Conservation (phyloP, 2,113 vertebrate species). For the Dissostichus mawsoni region DNA sequence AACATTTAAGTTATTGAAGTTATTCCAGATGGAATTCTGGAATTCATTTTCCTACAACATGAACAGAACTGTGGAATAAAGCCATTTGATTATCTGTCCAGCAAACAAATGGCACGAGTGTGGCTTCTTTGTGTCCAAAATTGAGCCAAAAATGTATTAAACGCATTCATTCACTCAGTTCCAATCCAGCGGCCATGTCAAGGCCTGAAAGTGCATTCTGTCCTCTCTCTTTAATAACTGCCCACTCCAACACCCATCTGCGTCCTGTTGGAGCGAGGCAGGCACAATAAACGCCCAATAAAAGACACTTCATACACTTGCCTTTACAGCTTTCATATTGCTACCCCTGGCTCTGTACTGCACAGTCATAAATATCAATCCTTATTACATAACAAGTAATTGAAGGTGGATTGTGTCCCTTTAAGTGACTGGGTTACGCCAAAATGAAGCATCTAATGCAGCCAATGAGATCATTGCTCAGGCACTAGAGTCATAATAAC, state of each 20-base stretch:
- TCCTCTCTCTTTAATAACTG: constrained; percentile 32
- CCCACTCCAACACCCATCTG: constrained; percentile 54
- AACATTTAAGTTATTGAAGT: neutral
- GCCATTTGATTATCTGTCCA: neutral
- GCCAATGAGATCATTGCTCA: constrained; percentile 13
- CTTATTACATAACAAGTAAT: constrained; percentile 42
- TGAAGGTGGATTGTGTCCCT: constrained; percentile 35
- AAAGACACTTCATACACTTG: constrained; percentile 34
- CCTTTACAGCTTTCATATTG: constrained; percentile 40
- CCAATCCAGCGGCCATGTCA: constrained; percentile 53
- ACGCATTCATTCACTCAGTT: constrained; percentile 42
- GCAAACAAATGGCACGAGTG: neutral
- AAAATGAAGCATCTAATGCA: constrained; percentile 28
- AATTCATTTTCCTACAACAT: neutral
- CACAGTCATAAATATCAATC: constrained; percentile 46
- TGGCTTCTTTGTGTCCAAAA: neutral
- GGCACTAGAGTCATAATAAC: constrained; percentile 14
- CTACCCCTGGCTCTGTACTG: constrained; percentile 1
- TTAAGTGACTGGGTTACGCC: constrained; percentile 38
- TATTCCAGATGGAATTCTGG: constrained; percentile 5
- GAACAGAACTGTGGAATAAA: too few species aligned
- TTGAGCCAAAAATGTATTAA: constrained; percentile 56
- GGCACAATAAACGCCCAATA: constrained; percentile 55
- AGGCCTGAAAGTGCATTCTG: constrained; percentile 48
- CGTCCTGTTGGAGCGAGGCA: constrained; percentile 39